Base-by-base conservation (phyloP, 1,140 invertebrate genomes). In the Tenebrio molitor region DNA sequence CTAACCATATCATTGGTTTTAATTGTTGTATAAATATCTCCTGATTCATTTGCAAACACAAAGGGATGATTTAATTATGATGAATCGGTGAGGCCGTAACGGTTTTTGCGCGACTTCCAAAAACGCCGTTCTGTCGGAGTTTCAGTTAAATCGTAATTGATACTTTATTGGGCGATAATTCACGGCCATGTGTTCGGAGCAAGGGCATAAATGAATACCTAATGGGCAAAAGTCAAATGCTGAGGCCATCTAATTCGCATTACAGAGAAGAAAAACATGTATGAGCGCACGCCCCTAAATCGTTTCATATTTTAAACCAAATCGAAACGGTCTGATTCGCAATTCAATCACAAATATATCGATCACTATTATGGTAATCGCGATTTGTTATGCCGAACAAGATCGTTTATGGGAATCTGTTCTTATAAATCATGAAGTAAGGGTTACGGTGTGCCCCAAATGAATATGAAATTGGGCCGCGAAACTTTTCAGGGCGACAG, bases 331-430 rank as follows among this genome's bases (percentile, higher is more conserved):
- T 29, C 64, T 66, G 42, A 66, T 66, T 66, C 64, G 64, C 64
- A 66, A 66, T 66, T 66, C 41, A 68, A 50, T 68, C 65, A 34
- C 41, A 68, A 68, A 68, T 68, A 44, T 68, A 68, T 68, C 65
- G 65, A 68, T 68, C 65, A 68, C 29, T 68, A 34, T 68, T 68
- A 68, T 68, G 65, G 41, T 68, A 68, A 68, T 68, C 34, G 42
- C 65, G 42, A 66, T 44, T 68, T 46, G 65, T 34, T 68, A 50
- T 50, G 42, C 42, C 19, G n/a, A 42, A 66, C 64, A 68, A 68
- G 41, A 46, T 46, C 65, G 65, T 68, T 68, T 68, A 68, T 68
- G 41, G 65, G 65, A 44, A 50, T 58, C 42, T 68, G 36, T 50
- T 46, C 25, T 44, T 68, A 50, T 68, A 68, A 68, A 68, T 68